These are phyloP conservation scores for Pipistrellus kuhlii DNA, from an alignment of 2,797 vertebrate genomes.

Conservation along the genomic window DNA sequence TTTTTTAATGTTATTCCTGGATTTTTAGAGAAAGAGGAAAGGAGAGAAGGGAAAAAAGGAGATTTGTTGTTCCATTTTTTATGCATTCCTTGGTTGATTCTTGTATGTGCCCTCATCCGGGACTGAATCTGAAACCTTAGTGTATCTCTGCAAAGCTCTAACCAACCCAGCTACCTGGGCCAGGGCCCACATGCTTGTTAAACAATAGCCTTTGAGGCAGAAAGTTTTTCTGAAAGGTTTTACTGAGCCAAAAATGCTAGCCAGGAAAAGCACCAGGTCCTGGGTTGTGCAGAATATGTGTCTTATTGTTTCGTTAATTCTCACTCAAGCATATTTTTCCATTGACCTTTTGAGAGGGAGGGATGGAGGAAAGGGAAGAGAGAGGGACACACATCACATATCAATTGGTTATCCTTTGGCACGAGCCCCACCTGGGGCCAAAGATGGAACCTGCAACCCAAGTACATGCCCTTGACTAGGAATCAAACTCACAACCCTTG, in stretches of 20 bases:
- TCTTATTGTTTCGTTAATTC: no score
- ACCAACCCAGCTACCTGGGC: neutral
- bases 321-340: no score
- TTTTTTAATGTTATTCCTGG: neutral
- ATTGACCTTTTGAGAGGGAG: no score
- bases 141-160: neutral
- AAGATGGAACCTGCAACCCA: no score
- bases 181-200: neutral
- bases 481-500: no score
- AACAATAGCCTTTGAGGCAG: neutral
- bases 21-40: neutral
- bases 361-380: no score
- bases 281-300: neutral
- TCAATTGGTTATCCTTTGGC: no score
- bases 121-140: neutral
- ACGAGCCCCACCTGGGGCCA: no score
- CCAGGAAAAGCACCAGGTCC: neutral
- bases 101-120: neutral
- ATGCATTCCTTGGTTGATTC: neutral
- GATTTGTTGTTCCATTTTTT: neutral
- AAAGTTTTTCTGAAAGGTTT: neutral
- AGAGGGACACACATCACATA: no score
- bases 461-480: no score
- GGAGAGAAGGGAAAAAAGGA: neutral
- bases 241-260: neutral